These are phyloP conservation scores for Drosophila demipolita DNA, from an alignment of 2,888 invertebrate species.

Conservation along the genomic window DNA sequence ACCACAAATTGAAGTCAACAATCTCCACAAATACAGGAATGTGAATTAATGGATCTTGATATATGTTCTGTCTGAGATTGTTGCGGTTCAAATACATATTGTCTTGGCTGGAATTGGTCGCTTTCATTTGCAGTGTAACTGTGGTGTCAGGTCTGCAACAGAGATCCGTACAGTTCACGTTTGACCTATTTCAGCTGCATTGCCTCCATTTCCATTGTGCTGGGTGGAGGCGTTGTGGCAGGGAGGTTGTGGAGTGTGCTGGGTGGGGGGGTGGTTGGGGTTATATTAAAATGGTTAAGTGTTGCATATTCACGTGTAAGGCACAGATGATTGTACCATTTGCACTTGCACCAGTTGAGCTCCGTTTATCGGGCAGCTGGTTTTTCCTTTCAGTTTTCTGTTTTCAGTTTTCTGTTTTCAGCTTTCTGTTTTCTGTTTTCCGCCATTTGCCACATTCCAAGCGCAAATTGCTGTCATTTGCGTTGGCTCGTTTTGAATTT, in stretches of 20 bases:
- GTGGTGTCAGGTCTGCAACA: slow-evolving; percentile 1
- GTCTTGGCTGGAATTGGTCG: background rate
- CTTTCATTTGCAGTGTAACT: background rate
- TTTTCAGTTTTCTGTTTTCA: background rate
- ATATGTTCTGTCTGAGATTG: background rate
- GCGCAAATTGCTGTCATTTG: slow-evolving; percentile 47
- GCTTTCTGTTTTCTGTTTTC: background rate
- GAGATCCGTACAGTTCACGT: slow-evolving; percentile 54
- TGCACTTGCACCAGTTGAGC: background rate
- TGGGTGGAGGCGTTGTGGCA: background rate
- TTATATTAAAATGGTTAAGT: slow-evolving; percentile 33
- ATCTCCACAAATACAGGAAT: background rate
- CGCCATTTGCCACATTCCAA: slow-evolving; percentile 1
- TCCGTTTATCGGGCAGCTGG: slow-evolving; percentile 16
- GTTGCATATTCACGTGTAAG: slow-evolving; percentile 16
- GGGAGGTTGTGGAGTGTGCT: background rate
- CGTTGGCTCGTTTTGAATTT: slow-evolving; percentile 14
- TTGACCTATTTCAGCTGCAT: slow-evolving; percentile 31
- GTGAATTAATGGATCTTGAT: background rate
- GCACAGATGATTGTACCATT: background rate
- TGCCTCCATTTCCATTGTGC: slow-evolving; percentile 30
- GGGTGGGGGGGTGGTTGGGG: background rate
- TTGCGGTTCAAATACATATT: background rate
- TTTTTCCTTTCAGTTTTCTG: slow-evolving; percentile 11
- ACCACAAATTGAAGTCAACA: background rate